These are phyloP conservation scores for Mastomys coucha DNA, from an alignment of 2,113 vertebrate genomes.

Conservation along the genomic window DNA sequence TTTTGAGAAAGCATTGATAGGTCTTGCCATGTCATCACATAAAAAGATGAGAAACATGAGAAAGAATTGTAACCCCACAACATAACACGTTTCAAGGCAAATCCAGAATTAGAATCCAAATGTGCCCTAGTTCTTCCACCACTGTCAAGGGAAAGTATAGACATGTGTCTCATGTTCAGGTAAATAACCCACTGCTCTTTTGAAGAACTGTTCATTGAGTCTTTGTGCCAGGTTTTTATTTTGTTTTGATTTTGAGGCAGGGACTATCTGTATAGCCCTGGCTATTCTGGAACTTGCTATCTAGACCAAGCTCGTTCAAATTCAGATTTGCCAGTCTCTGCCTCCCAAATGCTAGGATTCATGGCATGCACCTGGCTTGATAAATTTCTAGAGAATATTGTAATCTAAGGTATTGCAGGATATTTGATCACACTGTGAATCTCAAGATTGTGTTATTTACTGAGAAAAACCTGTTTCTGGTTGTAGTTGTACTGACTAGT, in stretches of 20 bases:
- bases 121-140: not conserved
- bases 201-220: not conserved
- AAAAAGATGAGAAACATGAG: conserved; percentile 9
- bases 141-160: not conserved
- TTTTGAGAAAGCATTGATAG: not conserved
- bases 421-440: too few relatives aligned
- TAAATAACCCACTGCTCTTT: not conserved
- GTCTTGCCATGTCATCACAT: not conserved
- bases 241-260: not conserved
- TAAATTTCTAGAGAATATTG: not conserved
- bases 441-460: too few relatives aligned
- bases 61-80: not conserved
- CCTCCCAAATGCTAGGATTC: not conserved
- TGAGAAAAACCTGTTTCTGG: too few relatives aligned
- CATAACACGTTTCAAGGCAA: not conserved
- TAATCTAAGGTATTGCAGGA: not conserved
- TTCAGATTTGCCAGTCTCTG: not conserved
- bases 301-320: not conserved
- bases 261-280: not conserved
- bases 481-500: too few relatives aligned
- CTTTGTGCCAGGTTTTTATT: not conserved
- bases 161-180: not conserved
- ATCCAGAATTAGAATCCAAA: not conserved
- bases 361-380: not conserved
- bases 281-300: not conserved